A percentile compares a stretch with the other conserved stretches of the same genome.
Evolutionary conservation across 2,113 vertebrate genomes (phyloP).

Genomic region (Gymnocephalus cernua): DNA sequence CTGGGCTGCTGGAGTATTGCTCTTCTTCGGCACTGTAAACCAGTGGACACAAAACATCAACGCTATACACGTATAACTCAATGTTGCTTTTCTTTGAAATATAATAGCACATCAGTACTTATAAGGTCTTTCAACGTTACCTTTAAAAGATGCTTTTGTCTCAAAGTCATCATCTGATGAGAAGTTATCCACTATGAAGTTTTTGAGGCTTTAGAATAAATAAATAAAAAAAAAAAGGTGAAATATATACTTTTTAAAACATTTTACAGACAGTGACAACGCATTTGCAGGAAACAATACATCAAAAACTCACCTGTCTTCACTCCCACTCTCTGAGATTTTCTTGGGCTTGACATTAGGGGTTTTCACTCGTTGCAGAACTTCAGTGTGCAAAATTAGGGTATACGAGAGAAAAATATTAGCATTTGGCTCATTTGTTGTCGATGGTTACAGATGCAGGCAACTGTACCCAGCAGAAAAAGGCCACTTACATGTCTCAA

Average conservation of each 20-base stretch:
- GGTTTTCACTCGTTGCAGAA: conserved; percentile 81
- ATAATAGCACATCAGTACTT: background rate
- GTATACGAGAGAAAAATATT: background rate
- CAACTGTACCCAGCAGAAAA: background rate
- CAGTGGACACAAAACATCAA: background rate
- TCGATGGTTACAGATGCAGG: background rate
- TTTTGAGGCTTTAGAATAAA: conserved; percentile 71
- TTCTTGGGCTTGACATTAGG: conserved; percentile 68
- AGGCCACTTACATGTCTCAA: conserved; percentile 81
- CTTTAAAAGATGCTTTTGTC: conserved; percentile 70
- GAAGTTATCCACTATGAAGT: conserved; percentile 79
- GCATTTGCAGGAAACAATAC: background rate
- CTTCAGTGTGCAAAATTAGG: conserved; percentile 52
- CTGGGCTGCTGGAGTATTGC: conserved; percentile 48
- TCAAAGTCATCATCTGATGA: conserved; percentile 84
- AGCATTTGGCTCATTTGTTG: background rate
- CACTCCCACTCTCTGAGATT: conserved; percentile 60
- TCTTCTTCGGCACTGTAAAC: conserved; percentile 64
- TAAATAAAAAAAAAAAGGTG: background rate
- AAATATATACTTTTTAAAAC: background rate
- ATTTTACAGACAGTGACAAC: background rate
- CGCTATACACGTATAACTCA: background rate
- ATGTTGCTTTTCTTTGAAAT: background rate
- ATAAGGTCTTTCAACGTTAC: conserved; percentile 46
- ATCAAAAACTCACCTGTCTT: conserved; percentile 72